Conservation (phyloP, 2,113 vertebrate species). For the Delphinapterus leucas region DNA sequence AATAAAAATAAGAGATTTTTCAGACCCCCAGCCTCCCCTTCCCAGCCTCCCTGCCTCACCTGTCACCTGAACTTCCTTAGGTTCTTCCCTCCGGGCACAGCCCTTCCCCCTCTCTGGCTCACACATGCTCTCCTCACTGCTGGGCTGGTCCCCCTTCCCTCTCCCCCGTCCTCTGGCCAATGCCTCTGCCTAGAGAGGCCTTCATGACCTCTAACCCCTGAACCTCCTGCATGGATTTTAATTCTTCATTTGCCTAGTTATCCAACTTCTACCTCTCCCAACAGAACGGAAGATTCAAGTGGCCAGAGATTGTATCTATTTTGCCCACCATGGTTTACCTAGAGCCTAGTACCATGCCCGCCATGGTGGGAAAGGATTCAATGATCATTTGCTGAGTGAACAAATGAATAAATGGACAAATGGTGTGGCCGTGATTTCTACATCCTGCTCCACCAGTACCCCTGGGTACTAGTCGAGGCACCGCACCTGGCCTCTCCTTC, state of each 20-base stretch:
- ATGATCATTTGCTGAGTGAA: not conserved
- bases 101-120: not conserved
- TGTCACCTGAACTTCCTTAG: not conserved
- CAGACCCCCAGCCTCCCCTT: not conserved
- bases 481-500: not conserved
- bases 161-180: not conserved
- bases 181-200: not conserved
- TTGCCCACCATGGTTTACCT: not conserved
- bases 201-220: not conserved
- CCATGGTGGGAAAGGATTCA: not conserved
- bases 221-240: not conserved
- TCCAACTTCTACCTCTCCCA: not conserved
- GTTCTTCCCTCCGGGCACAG: not conserved
- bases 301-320: not conserved
- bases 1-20: not conserved
- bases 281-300: not conserved
- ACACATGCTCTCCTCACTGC: no score
- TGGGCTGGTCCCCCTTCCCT: rapidly evolving
- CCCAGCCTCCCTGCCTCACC: not conserved
- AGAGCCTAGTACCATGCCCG: not conserved
- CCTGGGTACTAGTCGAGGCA: not conserved
- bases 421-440: not conserved
- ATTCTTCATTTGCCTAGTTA: not conserved
- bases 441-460: not conserved
- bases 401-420: not conserved